phyloP scores from a whole-genome alignment of 2,113 vertebrate genomes.

The Megaleporinus macrocephalus region DNA sequence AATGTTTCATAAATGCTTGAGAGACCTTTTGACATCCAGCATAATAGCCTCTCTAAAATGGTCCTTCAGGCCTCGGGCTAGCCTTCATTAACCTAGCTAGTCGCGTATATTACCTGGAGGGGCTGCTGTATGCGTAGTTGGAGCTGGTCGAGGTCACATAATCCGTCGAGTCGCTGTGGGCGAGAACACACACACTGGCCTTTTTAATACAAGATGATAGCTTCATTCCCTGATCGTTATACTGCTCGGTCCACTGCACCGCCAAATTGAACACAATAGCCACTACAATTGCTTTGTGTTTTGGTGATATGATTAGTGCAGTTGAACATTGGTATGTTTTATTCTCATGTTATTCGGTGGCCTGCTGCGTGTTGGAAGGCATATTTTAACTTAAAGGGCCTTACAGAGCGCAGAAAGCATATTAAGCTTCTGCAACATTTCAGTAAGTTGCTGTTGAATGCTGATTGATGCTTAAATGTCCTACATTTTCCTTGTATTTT shows the following conservation, averaged over 20 bases:
- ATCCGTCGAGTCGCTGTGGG: constrained; percentile 58
- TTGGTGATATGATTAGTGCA: constrained; percentile 17
- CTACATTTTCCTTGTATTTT: too few species aligned
- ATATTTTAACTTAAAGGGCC: not conserved
- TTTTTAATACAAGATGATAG: constrained; percentile 15
- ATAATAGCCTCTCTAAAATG: constrained; percentile 3
- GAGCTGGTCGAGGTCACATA: constrained; percentile 66
- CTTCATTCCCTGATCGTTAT: not conserved
- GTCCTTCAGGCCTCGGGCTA: not conserved
- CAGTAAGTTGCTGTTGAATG: not conserved
- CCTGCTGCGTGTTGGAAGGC: not conserved
- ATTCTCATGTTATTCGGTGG: constrained; percentile 1
- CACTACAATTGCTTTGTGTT: constrained; percentile 18
- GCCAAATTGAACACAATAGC: not conserved
- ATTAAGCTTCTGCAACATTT: not conserved
- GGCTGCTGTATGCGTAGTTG: constrained; percentile 74
- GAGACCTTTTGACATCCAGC: constrained; percentile 7
- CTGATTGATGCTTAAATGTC: not conserved
- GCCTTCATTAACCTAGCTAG: not conserved
- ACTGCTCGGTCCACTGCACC: constrained; percentile 5
- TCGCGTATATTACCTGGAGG: constrained; percentile 64
- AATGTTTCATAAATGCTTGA: constrained; percentile 9
- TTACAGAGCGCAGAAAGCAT: not conserved
- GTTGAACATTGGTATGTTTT: constrained; percentile 21
- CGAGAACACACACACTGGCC: constrained; percentile 32